Conservation (phyloP, 2,888 invertebrate genomes). For the Bimastos eiseni region DNA sequence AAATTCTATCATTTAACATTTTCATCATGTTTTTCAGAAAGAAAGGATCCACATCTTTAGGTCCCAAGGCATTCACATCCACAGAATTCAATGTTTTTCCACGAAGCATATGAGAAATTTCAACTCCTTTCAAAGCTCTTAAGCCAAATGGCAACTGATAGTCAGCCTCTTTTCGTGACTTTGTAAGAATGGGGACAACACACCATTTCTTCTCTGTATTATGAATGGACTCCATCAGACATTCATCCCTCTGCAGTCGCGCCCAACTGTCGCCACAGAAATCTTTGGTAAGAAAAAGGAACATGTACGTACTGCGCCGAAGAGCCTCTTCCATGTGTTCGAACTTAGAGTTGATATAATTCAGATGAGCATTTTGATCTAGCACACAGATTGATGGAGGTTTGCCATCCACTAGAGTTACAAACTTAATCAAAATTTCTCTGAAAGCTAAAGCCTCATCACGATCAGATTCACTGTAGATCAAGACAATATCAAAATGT, state of each 20-base stretch:
- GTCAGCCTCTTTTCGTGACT: conserved; percentile 40
- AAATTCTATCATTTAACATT: conserved; percentile 26
- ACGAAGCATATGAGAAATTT: conserved; percentile 24
- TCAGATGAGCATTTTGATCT: conserved; percentile 21
- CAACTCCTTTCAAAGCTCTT: conserved; percentile 33
- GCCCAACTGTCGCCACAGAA: conserved; percentile 50
- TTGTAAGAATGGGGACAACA: conserved; percentile 50
- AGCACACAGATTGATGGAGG: conserved; percentile 24
- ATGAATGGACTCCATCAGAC: conserved; percentile 51
- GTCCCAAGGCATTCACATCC: background rate
- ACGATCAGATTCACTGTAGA: conserved; percentile 48
- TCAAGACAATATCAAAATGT: conserved; percentile 49
- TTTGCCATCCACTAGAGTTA: conserved; percentile 22
- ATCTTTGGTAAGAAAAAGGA: conserved; percentile 48
- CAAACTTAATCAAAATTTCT: conserved; percentile 43
- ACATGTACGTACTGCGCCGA: conserved; percentile 50
- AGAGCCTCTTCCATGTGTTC: conserved; percentile 41
- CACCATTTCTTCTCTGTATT: conserved; percentile 50
- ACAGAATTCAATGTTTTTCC: conserved; percentile 1
- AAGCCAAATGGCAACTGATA: conserved; percentile 35
- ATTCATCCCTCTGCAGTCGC: conserved; percentile 49
- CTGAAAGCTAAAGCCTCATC: conserved; percentile 43
- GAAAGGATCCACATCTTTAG: conserved; percentile 26
- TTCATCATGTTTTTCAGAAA: conserved; percentile 21
- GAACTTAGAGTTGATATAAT: conserved; percentile 14